A percentile compares a stretch with the other conserved stretches of the same genome.
These are phyloP conservation scores for Heliangelus exortis DNA, from an alignment of 2,797 vertebrate genomes.

Conservation along the genomic window DNA sequence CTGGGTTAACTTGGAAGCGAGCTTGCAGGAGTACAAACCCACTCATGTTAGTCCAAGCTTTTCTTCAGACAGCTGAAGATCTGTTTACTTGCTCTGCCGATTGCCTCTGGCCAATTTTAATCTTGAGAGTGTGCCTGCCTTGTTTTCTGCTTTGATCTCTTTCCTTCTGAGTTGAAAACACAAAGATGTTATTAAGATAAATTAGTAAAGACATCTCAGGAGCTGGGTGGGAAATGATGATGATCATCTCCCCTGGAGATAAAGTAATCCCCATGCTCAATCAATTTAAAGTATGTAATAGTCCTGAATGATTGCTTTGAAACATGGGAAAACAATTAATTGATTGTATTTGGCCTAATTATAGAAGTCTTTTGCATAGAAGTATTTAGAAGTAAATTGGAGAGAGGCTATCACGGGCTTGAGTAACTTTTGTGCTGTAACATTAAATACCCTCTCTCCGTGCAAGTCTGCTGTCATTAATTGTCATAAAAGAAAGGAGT, in stretches of 20 bases:
- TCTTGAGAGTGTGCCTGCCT: conserved; percentile 12
- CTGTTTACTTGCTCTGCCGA: conserved; percentile 51
- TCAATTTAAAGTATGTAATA: conserved; percentile 17
- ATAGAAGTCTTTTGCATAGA: neutral
- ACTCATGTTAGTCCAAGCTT: neutral
- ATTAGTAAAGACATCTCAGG: conserved; percentile 50
- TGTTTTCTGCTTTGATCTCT: conserved; percentile 62
- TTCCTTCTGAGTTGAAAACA: conserved; percentile 60
- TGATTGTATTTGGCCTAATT: conserved; percentile 29
- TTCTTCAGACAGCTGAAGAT: conserved; percentile 32
- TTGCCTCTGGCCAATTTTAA: conserved; percentile 60
- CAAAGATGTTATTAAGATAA: conserved; percentile 68
- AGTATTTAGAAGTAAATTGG: conserved; percentile 14
- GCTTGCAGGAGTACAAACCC: neutral
- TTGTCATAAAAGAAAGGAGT: neutral
- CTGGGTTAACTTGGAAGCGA: neutral
- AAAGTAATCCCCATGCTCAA: conserved; percentile 41
- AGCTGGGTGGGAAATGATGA: conserved; percentile 62
- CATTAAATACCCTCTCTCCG: neutral
- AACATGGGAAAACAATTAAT: conserved; percentile 32
- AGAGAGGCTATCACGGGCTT: neutral
- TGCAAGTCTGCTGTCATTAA: neutral
- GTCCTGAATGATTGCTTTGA: neutral
- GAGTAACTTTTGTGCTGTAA: neutral
- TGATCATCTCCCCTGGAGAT: conserved; percentile 52